Base-by-base conservation (phyloP, 1,140 invertebrate genomes). In the Drosophila seguyi region DNA sequence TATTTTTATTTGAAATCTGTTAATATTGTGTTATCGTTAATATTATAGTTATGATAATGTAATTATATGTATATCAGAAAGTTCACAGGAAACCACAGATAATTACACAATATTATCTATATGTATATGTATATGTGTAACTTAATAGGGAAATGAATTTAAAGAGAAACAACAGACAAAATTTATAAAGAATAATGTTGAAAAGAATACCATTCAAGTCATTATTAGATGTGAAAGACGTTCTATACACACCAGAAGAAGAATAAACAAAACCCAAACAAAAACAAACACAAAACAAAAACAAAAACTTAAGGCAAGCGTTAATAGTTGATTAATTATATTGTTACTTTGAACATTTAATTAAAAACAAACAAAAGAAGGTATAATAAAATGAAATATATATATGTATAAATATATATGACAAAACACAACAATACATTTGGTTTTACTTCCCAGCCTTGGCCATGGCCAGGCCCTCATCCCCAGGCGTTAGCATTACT, bases 241-340 rank as follows among this genome's bases (percentile, higher is more conserved):
- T 80, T 87, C 84, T 88, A 87, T 83, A 87, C 73, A 80, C 63
- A 63, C 80, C 62, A 85, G 73, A 65, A 55, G 36, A 44, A 48
- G n/a, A n/a, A n/a, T 56, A 61, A 78, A 61, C 31, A 44, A 75
- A 65, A 78, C 47, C 22, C 29, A 74, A 71, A 27, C n/a, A 41
- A 60, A 48, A 47, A 60, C 1, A 41, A 60, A 48, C n/a, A n/a
- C n/a, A n/a, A n/a, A 44, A 60, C 1, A 13, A 20, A n/a, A 52
- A 52, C 48, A 52, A 55, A 73, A 75, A 79, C 66, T 45, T 59
- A 85, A 81, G 74, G 53, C 81, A 81, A 87, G 66, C 84, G 84
- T 87, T 88, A 87, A 87, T 87, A 87, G 84, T 87, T 87, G 84
- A 87, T 84, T 87, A 87, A 87, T 88, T 87, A 88, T 87, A 87